Conservation (phyloP, 2,797 vertebrate species). For the Phataginus tetradactyla region DNA sequence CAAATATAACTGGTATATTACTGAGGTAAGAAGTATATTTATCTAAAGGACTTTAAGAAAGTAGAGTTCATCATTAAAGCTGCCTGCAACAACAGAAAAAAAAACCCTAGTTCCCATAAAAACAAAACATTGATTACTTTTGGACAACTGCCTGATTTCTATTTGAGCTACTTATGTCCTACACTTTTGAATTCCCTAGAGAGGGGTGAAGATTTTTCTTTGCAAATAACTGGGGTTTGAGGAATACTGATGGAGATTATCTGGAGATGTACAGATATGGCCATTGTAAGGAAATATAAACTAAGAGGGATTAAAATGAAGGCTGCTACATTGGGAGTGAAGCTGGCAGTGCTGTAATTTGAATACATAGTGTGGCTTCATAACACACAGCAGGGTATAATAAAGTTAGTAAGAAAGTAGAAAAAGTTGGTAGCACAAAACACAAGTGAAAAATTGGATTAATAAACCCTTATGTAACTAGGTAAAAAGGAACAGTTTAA, state of each 20-base stretch:
- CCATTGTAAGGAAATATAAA: slow-evolving; percentile 16
- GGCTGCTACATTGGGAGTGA: background rate
- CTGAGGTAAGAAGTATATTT: background rate
- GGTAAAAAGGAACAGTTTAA: background rate
- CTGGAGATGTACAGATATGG: background rate
- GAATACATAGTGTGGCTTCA: background rate
- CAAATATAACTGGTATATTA: background rate
- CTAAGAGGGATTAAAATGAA: background rate
- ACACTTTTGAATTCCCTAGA: background rate
- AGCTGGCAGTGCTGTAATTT: background rate
- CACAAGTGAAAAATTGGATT: background rate
- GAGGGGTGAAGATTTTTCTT: background rate
- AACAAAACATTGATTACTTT: background rate
- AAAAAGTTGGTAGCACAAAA: background rate
- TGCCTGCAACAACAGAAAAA: background rate
- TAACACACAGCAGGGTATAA: background rate
- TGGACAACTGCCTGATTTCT: background rate
- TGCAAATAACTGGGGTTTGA: background rate
- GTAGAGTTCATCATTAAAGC: background rate
- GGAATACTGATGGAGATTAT: background rate
- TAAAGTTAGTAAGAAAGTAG: background rate
- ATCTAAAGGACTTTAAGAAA: background rate
- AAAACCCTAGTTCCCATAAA: background rate
- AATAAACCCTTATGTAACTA: background rate
- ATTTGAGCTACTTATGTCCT: background rate